Evolutionary conservation across 2,888 invertebrate genomes (phyloP).

Genomic region (Cabera pusaria): DNA sequence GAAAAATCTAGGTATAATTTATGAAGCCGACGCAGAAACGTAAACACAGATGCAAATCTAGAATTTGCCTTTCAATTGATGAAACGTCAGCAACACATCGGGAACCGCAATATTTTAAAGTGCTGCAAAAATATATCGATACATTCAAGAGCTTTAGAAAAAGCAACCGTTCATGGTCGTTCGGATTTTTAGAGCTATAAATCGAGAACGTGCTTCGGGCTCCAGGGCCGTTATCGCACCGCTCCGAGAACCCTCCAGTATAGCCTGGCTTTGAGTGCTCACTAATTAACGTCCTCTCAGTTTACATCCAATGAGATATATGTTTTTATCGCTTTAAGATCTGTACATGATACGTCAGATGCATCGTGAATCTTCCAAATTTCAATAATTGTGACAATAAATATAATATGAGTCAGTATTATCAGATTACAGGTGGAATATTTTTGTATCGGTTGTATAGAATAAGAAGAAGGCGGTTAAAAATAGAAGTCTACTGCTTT

Average conservation of each 20-base stretch:
- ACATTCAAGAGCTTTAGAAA: conserved; percentile 14
- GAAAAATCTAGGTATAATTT: no score
- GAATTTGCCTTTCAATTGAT: conserved; percentile 6
- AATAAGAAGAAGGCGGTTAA: no score
- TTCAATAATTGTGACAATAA: no score
- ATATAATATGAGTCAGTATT: no score
- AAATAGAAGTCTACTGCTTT: no score
- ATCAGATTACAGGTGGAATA: no score
- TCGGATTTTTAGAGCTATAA: conserved; percentile 50
- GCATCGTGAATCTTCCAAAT: no score
- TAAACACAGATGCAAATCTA: no score
- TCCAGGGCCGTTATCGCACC: conserved; percentile 30
- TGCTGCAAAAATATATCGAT: conserved; percentile 17
- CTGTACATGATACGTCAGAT: no score
- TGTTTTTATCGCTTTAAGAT: no score
- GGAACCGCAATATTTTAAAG: conserved; percentile 15
- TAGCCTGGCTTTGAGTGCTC: conserved; percentile 37
- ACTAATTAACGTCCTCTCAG: conserved; percentile 46
- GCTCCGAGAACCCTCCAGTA: conserved; percentile 24
- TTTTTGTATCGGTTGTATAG: no score
- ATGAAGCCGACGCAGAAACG: no score
- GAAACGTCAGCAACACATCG: conserved; percentile 5
- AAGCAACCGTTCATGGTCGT: conserved; percentile 31
- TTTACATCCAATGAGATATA: conserved; percentile 33
- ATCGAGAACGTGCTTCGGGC: conserved; percentile 50